Evolutionary conservation across 2,113 vertebrate species (phyloP).

Genomic region (Syngnathoides biaculeatus): DNA sequence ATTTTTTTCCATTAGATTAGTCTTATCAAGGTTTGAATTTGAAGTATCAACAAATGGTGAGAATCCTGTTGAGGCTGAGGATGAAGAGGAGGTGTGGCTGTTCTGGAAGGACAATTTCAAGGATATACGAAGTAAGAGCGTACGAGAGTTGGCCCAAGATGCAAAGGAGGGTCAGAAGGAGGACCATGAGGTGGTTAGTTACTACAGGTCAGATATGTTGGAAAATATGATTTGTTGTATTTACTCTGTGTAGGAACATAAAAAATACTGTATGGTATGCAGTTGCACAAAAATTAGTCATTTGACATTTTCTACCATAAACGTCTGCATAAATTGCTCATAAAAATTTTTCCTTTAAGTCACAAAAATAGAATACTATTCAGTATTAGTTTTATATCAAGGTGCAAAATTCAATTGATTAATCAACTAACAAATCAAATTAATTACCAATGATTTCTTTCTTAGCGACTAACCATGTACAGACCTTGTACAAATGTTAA

Average conservation of each 20-base stretch:
- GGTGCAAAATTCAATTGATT: too few relatives aligned
- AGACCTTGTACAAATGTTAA: too few relatives aligned
- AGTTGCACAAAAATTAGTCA: too few relatives aligned
- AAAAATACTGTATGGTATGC: too few relatives aligned
- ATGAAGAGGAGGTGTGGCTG: slow-evolving; percentile 96
- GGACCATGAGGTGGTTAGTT: slow-evolving; percentile 91
- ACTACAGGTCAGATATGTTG: slow-evolving; percentile 82
- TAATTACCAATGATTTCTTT: too few relatives aligned
- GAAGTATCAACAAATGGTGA: slow-evolving; percentile 80
- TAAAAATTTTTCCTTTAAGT: too few relatives aligned
- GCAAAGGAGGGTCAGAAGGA: slow-evolving; percentile 97
- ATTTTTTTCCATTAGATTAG: slow-evolving; percentile 73
- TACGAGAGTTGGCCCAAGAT: slow-evolving; percentile 93
- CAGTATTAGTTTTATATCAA: too few relatives aligned
- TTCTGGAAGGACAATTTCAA: slow-evolving; percentile 94
- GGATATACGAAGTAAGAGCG: slow-evolving; percentile 89
- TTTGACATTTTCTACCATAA: too few relatives aligned
- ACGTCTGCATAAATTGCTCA: too few relatives aligned
- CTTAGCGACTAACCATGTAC: too few relatives aligned
- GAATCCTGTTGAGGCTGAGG: slow-evolving; percentile 82
- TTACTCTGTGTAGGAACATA: not conserved
- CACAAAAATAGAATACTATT: too few relatives aligned
- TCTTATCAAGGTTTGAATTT: slow-evolving; percentile 92
- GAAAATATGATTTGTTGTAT: not conserved
- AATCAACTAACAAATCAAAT: too few relatives aligned